Conservation (phyloP, 1,140 invertebrate species). For the Sminthurides bifidus region DNA sequence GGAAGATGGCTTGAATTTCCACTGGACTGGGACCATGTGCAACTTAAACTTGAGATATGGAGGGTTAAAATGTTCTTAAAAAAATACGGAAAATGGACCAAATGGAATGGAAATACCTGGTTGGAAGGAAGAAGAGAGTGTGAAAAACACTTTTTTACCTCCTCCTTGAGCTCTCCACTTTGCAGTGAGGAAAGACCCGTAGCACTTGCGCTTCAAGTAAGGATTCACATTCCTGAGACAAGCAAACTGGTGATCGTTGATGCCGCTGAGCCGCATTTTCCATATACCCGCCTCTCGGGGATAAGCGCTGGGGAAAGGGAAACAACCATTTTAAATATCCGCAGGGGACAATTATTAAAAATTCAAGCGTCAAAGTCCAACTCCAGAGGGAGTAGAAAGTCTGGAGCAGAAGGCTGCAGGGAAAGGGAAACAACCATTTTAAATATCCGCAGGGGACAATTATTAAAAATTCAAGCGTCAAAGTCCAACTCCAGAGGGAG, state of each 20-base stretch:
- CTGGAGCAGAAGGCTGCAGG: no score
- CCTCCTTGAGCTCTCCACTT: background rate
- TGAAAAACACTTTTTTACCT: background rate
- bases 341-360: no score
- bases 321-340: no score
- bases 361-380: no score
- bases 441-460: no score
- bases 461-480: no score
- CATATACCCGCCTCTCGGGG: background rate
- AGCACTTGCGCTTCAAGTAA: background rate
- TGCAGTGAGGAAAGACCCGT: constrained; percentile 3
- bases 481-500: no score
- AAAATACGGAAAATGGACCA: background rate
- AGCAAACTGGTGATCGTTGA: background rate
- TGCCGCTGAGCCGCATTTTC: background rate
- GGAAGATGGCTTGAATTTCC: no score
- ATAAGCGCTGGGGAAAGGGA: background rate
- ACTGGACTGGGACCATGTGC: no score
- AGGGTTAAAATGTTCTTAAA: background rate
- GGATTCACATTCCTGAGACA: background rate
- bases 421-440: no score
- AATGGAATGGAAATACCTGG: background rate
- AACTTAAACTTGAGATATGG: no score
- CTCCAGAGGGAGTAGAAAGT: no score
- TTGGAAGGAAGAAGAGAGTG: background rate